These are phyloP conservation scores for Cyanoliseus patagonus DNA, from an alignment of 2,113 vertebrate species.

Conservation along the genomic window DNA sequence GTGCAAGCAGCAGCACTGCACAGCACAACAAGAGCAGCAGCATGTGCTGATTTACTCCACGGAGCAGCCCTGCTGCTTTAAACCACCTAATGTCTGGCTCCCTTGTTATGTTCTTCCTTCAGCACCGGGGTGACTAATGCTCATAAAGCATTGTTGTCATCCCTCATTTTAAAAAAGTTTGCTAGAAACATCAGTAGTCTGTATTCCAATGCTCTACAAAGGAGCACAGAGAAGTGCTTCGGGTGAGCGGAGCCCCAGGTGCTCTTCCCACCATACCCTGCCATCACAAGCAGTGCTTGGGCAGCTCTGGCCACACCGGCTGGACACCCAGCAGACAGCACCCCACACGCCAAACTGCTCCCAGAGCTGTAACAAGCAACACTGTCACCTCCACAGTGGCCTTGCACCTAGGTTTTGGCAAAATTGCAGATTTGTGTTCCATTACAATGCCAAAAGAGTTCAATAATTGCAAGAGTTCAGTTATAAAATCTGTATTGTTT, in stretches of 20 bases:
- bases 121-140: neutral
- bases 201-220: neutral
- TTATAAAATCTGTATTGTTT: neutral
- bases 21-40: neutral
- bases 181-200: neutral
- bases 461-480: neutral
- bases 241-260: neutral
- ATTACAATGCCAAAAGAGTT: neutral
- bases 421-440: neutral
- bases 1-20: neutral
- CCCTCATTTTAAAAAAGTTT: neutral
- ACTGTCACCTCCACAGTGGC: neutral
- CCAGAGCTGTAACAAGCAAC: neutral
- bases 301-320: neutral
- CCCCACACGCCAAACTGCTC: neutral
- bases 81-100: neutral
- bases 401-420: neutral
- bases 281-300: neutral
- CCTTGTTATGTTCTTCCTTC: neutral
- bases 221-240: neutral
- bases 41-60: neutral
- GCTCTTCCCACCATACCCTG: neutral
- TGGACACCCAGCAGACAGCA: neutral
- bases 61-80: neutral
- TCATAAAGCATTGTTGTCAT: neutral